phyloP scores from a whole-genome alignment of 1,140 invertebrate genomes.

The Lamellibrachia luymesi region DNA sequence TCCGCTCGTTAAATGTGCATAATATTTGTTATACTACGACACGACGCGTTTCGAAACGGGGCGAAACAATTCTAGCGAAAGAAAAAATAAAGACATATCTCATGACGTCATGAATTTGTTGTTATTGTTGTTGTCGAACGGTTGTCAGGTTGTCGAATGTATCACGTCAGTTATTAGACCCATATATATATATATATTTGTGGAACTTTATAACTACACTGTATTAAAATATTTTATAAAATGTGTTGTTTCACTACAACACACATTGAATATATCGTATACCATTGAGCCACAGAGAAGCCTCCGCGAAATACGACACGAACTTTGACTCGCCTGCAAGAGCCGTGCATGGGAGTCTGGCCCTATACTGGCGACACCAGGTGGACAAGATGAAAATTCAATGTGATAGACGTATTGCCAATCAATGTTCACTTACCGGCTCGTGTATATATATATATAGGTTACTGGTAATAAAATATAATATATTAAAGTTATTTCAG shows the following conservation, averaged over 20 bases:
- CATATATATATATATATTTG: not conserved
- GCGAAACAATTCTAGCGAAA: conserved; percentile 4
- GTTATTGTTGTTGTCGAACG: not conserved
- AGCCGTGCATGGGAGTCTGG: not conserved
- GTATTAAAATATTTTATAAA: not conserved
- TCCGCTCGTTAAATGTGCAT: not conserved
- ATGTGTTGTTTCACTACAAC: not conserved
- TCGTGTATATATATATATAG: not conserved
- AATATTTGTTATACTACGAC: conserved; percentile 2
- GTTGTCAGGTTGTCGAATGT: not conserved
- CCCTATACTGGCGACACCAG: not conserved
- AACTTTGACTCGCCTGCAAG: not conserved
- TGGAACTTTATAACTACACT: not conserved
- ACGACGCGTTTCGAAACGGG: not conserved
- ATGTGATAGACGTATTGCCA: not conserved
- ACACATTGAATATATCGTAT: not conserved
- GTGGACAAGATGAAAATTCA: not conserved
- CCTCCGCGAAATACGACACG: not conserved
- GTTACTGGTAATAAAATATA: not conserved
- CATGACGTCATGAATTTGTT: not conserved
- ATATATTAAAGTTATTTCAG: too few relatives aligned
- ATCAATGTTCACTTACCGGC: too few relatives aligned
- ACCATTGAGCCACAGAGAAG: not conserved
- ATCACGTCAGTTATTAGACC: not conserved
- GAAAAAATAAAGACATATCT: conserved; percentile 6